These are phyloP conservation scores for Hippocampus comes DNA, from an alignment of 2,113 vertebrate genomes.

Conservation along the genomic window DNA sequence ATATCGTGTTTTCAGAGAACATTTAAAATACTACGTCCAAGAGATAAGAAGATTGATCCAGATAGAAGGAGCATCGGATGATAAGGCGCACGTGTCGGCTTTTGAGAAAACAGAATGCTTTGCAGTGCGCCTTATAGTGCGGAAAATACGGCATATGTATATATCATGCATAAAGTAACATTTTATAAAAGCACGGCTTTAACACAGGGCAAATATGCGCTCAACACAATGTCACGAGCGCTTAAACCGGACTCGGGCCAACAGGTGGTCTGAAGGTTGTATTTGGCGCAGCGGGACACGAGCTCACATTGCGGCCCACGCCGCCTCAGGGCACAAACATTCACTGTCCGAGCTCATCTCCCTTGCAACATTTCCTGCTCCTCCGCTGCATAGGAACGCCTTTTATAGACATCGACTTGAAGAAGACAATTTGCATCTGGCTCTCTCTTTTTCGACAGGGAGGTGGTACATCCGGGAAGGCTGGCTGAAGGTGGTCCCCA, in stretches of 20 bases:
- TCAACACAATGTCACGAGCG: not conserved
- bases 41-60: too few species aligned
- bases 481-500: slow-evolving; percentile 71
- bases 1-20: too few species aligned
- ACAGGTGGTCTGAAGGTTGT: not conserved
- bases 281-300: not conserved
- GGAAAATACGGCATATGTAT: too few species aligned
- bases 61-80: too few species aligned
- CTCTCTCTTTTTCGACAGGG: slow-evolving; percentile 40
- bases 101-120: too few species aligned
- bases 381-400: not conserved
- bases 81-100: too few species aligned
- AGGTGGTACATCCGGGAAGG: slow-evolving; percentile 73
- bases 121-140: too few species aligned
- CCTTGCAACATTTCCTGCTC: not conserved
- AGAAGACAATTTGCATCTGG: not conserved
- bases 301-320: not conserved
- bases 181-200: too few species aligned
- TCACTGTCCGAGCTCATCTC: not conserved
- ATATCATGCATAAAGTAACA: too few species aligned
- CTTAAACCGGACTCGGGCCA: not conserved
- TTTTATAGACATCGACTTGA: not conserved
- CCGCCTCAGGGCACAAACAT: too few species aligned
- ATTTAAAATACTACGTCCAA: too few species aligned
- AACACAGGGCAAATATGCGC: not conserved